Percentiles rank a stretch among this genome's conserved stretches.
Conservation (phyloP, 2,888 invertebrate genomes). For the Meghimatium bilineatum region DNA sequence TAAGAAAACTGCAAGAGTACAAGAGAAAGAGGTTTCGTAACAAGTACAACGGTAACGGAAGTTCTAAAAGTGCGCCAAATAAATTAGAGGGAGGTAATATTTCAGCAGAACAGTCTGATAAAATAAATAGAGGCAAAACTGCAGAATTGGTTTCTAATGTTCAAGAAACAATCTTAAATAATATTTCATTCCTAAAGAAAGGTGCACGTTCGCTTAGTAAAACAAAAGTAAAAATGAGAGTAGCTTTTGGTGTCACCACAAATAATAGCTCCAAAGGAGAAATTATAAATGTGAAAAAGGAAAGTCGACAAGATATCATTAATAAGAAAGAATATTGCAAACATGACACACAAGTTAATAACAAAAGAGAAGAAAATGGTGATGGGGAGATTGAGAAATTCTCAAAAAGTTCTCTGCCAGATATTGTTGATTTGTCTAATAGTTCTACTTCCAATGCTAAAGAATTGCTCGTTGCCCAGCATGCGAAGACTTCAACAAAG, state of each 20-base stretch:
- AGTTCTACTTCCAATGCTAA: neutral
- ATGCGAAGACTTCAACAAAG: neutral
- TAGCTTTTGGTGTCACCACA: neutral
- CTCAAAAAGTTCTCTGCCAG: neutral
- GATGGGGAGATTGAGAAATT: neutral
- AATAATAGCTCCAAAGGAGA: neutral
- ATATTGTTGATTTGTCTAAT: neutral
- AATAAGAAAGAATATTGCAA: neutral
- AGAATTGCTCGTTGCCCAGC: neutral
- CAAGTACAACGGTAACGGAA: neutral
- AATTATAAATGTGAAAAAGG: neutral
- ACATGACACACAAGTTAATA: neutral
- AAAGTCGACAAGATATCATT: neutral
- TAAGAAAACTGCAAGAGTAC: constrained; percentile 31
- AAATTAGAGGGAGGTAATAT: neutral
- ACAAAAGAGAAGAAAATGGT: neutral
- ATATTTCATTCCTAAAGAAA: neutral
- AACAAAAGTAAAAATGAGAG: neutral
- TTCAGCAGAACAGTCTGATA: neutral
- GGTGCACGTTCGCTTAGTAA: no score
- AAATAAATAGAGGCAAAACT: constrained; percentile 10
- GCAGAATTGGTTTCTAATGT: neutral
- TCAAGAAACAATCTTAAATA: neutral
- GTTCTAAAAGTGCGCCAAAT: constrained; percentile 24
- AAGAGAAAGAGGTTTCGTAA: constrained; percentile 17